Evolutionary conservation across 2,888 invertebrate genomes (phyloP).

Genomic region (Caenorhabditis japonica): DNA sequence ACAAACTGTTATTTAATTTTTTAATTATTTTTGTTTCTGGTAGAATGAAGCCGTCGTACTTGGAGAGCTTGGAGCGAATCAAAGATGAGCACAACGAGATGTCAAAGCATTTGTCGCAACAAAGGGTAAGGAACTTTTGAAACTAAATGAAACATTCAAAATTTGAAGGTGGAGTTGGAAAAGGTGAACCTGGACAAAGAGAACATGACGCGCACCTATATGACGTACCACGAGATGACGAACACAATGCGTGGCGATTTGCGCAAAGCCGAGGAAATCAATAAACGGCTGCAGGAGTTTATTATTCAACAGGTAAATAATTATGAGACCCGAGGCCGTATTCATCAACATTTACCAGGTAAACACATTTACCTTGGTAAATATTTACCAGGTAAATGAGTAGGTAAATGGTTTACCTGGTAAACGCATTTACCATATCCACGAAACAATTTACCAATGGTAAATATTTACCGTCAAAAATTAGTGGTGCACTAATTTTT

Average conservation of each 20-base stretch:
- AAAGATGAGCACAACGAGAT: constrained; percentile 64
- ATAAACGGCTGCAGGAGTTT: constrained; percentile 84
- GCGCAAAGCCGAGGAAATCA: constrained; percentile 98
- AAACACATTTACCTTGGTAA: too few species aligned
- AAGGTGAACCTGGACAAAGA: constrained; percentile 94
- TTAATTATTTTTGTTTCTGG: constrained; percentile 2
- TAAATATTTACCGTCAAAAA: too few species aligned
- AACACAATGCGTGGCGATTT: constrained; percentile 88
- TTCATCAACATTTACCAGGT: too few species aligned
- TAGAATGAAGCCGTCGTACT: constrained; percentile 58
- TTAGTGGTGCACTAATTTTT: too few species aligned
- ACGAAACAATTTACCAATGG: too few species aligned
- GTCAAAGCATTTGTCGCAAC: constrained; percentile 54
- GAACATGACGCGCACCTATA: constrained; percentile 98
- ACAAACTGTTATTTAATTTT: neutral
- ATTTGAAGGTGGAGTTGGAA: constrained; percentile 91
- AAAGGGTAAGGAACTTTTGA: constrained; percentile 56
- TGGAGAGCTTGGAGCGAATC: constrained; percentile 62
- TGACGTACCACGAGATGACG: constrained; percentile 91
- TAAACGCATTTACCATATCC: too few species aligned
- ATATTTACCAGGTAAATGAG: too few species aligned
- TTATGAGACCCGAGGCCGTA: too few species aligned
- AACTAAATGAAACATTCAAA: too few species aligned
- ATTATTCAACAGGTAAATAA: constrained; percentile 55
- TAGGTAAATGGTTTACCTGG: too few species aligned